Conservation (phyloP, 2,888 invertebrate genomes). For the Mactromeris polynyma region DNA sequence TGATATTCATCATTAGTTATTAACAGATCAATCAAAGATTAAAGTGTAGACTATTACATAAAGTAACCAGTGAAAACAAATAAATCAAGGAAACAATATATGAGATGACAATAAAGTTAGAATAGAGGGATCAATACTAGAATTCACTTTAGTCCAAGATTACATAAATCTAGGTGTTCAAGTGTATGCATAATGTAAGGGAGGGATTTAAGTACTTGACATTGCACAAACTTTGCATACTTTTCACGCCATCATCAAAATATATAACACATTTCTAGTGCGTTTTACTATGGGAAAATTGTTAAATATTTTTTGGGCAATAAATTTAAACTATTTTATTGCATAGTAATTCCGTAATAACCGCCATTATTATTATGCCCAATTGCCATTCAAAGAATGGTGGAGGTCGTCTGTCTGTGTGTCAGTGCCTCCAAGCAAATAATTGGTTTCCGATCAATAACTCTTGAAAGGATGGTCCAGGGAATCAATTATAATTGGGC, state of each 20-base stretch:
- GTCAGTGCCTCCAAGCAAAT: too few relatives aligned
- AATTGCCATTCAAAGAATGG: too few relatives aligned
- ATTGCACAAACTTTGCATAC: not conserved
- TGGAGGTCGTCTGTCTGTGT: too few relatives aligned
- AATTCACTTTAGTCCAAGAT: not conserved
- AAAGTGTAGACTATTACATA: not conserved
- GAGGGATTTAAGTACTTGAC: not conserved
- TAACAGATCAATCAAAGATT: slow-evolving; percentile 20
- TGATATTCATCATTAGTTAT: slow-evolving; percentile 18
- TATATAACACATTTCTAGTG: not conserved
- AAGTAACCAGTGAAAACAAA: not conserved
- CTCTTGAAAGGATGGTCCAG: too few relatives aligned
- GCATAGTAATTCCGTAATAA: not conserved
- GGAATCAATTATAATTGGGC: too few relatives aligned
- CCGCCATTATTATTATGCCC: not conserved
- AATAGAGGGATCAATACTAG: not conserved
- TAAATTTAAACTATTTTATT: not conserved
- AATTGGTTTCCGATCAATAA: too few relatives aligned
- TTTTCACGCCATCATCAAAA: not conserved
- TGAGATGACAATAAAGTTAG: not conserved
- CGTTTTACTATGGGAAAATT: not conserved
- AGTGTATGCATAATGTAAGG: not conserved
- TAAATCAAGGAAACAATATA: not conserved
- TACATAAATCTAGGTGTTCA: not conserved
- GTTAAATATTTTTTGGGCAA: not conserved